phyloP scores from a whole-genome alignment of 2,888 invertebrate species.

The Empis livida region DNA sequence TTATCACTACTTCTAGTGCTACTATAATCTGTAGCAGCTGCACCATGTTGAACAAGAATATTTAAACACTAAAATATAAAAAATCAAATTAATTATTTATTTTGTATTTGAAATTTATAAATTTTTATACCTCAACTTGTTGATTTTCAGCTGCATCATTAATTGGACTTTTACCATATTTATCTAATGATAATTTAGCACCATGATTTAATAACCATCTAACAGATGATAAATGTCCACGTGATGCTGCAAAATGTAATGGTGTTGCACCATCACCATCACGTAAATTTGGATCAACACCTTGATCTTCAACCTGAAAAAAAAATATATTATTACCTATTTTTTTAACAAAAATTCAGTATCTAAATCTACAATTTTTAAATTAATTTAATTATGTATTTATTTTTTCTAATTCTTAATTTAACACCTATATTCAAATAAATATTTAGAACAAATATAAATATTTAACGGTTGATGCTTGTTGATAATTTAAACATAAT shows the following conservation, averaged over 20 bases:
- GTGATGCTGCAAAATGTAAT: slow-evolving; percentile 76
- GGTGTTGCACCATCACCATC: slow-evolving; percentile 85
- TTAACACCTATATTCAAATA: too few species aligned
- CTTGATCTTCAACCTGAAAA: slow-evolving; percentile 62
- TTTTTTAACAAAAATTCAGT: too few species aligned
- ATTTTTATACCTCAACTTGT: slow-evolving; percentile 58
- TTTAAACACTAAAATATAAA: slow-evolving; percentile 56
- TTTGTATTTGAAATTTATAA: slow-evolving; percentile 3
- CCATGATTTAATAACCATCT: slow-evolving; percentile 77
- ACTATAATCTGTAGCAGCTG: slow-evolving; percentile 36
- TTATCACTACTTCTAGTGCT: slow-evolving; percentile 23
- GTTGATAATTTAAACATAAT: too few species aligned
- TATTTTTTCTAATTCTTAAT: too few species aligned
- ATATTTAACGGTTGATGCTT: too few species aligned
- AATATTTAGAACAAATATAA: too few species aligned
- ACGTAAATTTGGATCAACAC: slow-evolving; percentile 69
- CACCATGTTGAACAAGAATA: slow-evolving; percentile 66
- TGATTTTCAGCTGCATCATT: slow-evolving; percentile 87
- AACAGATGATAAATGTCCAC: slow-evolving; percentile 66
- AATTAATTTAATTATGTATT: too few species aligned
- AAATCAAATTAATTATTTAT: slow-evolving; percentile 6
- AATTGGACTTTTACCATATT: slow-evolving; percentile 80
- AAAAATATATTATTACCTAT: not conserved
- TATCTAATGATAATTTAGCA: slow-evolving; percentile 66
- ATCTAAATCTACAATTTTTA: too few species aligned